Evolutionary conservation across 2,113 vertebrate genomes (phyloP), one percentile per base, ranked within the genome.

Genomic region (Gymnobelideus leadbeateri): DNA sequence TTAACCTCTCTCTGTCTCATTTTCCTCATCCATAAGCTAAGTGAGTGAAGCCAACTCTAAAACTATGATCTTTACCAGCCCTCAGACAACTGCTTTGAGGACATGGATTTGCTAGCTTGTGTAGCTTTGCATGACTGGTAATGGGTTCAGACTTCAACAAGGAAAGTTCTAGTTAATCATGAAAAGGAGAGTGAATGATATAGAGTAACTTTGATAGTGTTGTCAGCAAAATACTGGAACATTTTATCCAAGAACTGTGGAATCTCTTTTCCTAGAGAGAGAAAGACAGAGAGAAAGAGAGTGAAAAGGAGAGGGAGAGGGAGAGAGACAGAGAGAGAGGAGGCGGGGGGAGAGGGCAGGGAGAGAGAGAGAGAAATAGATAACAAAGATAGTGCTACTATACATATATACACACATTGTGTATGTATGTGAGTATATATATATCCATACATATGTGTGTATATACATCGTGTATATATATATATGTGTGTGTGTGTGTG

Each of bases 51-150:
- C n/a, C 43, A 84, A 14, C 68, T 43, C 37, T 84, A n/a, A 43
- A 43, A 43, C 16, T 43, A 21, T 23, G 19, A 84, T 43, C n/a
- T 37, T 23, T 7, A 43, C 43, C n/a, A 43, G 2, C 51, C 84
- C 31, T 21, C 2, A 16, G 3, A 16, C 0, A 25, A 28, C 52
- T 51, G 2, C 0, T 16, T 2, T 3, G 8, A 28, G n/a, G 47
- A 31, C 3, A 12, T 5, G 21, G 6, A 5, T 21, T 26, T n/a
- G 5, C 47, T 49, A 92, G 51, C 31, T 57, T 28, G 8, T n/a
- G 54, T 19, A 16, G 28, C 28, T 51, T 53, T 53, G 31, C n/a
- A 0, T 43, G 3, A 4, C 46, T 14, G 9, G 51, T 9, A 28
- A 43, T 24, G 47, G 37, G 23, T 89, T 54, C n/a, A 14, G 11